Evolutionary conservation across 2,113 vertebrate genomes (phyloP).

Genomic region (Lepidothrix coronata): DNA sequence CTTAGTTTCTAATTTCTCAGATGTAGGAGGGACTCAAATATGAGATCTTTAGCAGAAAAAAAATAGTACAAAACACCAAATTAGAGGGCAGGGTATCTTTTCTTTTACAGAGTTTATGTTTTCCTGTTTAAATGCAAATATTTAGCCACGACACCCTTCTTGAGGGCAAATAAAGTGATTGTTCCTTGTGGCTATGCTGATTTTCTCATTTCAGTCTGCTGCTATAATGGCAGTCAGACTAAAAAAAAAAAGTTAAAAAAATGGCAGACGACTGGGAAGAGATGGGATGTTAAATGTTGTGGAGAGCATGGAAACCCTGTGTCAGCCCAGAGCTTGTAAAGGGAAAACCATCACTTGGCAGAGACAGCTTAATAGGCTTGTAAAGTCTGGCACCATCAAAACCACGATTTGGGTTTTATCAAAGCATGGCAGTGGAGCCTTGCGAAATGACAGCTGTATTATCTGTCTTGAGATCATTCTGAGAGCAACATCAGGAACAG

Average conservation of each 20-base stretch:
- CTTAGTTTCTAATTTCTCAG: background rate
- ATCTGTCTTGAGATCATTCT: conserved; percentile 32
- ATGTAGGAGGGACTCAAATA: background rate
- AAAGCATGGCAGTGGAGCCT: conserved; percentile 46
- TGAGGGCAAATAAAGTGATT: background rate
- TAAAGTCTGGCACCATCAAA: conserved; percentile 62
- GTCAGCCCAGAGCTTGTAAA: conserved; percentile 26
- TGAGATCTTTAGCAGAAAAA: background rate
- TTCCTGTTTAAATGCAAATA: conserved; percentile 4
- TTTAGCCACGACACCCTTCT: background rate
- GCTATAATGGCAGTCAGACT: background rate
- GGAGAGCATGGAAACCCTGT: conserved; percentile 15
- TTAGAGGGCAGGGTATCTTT: background rate
- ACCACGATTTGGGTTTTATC: conserved; percentile 38
- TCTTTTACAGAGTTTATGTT: background rate
- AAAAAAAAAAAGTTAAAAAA: background rate
- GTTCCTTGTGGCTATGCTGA: background rate
- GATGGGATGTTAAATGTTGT: background rate
- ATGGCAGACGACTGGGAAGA: background rate
- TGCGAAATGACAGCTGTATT: conserved; percentile 62
- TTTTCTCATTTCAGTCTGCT: background rate
- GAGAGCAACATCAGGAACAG: conserved; percentile 24
- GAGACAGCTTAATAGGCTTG: conserved; percentile 53
- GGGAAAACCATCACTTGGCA: conserved; percentile 39
- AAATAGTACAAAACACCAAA: background rate